Evolutionary conservation across 2,888 invertebrate genomes (phyloP), one percentile per base, ranked within the genome.

Genomic region (Idaea dimidiata): DNA sequence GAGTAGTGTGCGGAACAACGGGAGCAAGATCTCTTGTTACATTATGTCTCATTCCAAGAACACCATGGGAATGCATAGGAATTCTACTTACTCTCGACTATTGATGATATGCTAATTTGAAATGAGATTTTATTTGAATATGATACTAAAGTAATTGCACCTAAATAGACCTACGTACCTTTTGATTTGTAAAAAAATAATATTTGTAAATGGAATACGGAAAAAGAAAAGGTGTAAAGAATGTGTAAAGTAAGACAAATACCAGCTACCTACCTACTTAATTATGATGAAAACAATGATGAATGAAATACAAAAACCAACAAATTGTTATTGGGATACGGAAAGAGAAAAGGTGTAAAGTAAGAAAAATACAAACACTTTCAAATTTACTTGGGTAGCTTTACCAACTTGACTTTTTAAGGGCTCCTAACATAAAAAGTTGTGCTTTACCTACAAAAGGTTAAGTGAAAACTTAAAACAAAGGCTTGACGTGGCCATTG

Each of bases 1-100:
- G 87, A 90, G 86, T 80, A 79, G 80, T 80, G 79, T 89, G 91
- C 91, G 91, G 91, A 91, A 91, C 87, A 86, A 81, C 79, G 83
- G 82, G 78, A 80, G 83, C 81, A 79, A 78, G 84, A 83, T 86
- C 88, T 91, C 89, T 84, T 69, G 87, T 91, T 91, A 89, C 92
- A 90, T 88, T 88, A 14, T 56, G 18, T 85, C 83, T 86, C 83
- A 82, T 92, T 91, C 92, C 76, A 66, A 87, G 91, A 91, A 92
- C 83, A 74, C 83, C 90, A 89, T 91, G 91, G 87, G 92, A 91
- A 91, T 71, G 43, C 43, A 43, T 43, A 43, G 43, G 43, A 43
- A 61, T 65, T 61, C 66, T 70, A 60, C 57, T 66, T 55, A 54
- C 60, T 55, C 16, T 18, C 31, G 43, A 3, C 43, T 43, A 43